A percentile compares a stretch with the other conserved stretches of the same genome.
These are phyloP conservation scores for Protodeltote pygarga DNA, from an alignment of 2,888 invertebrate genomes.

Conservation along the genomic window DNA sequence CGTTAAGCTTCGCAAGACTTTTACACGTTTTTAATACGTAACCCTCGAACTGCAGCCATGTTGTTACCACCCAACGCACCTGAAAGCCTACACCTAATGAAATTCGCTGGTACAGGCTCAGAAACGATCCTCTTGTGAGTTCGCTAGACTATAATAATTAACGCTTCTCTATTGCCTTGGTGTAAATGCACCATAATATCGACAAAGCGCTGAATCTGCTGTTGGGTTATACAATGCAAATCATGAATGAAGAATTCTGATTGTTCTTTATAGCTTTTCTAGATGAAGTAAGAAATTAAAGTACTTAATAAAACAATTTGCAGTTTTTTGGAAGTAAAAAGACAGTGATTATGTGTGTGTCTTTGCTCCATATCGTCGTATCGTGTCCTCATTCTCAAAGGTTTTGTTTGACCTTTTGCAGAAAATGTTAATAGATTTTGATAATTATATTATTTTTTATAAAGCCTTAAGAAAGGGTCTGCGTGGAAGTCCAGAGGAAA, in stretches of 20 bases:
- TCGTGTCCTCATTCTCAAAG: too few relatives aligned
- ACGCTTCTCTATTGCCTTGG: slow-evolving; percentile 63
- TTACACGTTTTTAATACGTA: slow-evolving; percentile 16
- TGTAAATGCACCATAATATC: slow-evolving; percentile 24
- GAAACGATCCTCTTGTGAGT: slow-evolving; percentile 63
- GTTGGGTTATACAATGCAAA: slow-evolving; percentile 2
- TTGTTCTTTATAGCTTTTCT: background rate
- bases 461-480: too few relatives aligned
- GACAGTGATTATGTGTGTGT: too few relatives aligned
- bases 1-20: slow-evolving; percentile 17
- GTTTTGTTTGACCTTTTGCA: too few relatives aligned
- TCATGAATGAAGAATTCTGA: too few relatives aligned
- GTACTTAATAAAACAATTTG: background rate
- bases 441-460: too few relatives aligned
- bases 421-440: too few relatives aligned
- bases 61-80: slow-evolving; percentile 21
- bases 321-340: too few relatives aligned
- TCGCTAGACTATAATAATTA: slow-evolving; percentile 83
- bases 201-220: slow-evolving; percentile 9
- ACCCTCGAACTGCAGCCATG: slow-evolving; percentile 14
- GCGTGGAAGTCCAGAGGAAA: too few relatives aligned
- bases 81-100: slow-evolving; percentile 38
- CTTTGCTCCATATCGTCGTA: too few relatives aligned
- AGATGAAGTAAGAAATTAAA: background rate
- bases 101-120: slow-evolving; percentile 42